Percentiles rank a stretch among this genome's conserved stretches.
Evolutionary conservation across 2,888 invertebrate species (phyloP).

Genomic region (Eilema griseolum): DNA sequence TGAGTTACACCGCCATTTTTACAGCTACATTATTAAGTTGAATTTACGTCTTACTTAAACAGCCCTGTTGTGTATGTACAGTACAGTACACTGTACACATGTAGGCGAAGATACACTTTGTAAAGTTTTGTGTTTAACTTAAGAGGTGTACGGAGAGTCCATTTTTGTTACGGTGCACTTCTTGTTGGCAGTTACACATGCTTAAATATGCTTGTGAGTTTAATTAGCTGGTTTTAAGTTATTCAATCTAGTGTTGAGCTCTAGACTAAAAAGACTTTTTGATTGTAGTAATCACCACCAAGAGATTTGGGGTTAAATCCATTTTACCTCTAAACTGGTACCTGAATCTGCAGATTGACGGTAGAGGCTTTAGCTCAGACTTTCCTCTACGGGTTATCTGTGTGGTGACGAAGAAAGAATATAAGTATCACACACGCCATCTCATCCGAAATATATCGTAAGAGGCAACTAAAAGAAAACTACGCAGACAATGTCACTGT

Average conservation of each 20-base stretch:
- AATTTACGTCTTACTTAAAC: constrained; percentile 41
- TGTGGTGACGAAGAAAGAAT: too few species aligned
- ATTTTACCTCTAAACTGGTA: too few species aligned
- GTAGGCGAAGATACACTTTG: constrained; percentile 23
- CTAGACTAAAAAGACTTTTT: not conserved
- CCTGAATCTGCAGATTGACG: too few species aligned
- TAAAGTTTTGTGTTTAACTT: constrained; percentile 10
- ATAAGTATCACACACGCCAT: too few species aligned
- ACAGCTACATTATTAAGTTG: constrained; percentile 48
- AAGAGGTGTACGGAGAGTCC: not conserved
- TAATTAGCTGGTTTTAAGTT: not conserved
- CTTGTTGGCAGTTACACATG: not conserved
- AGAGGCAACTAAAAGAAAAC: too few species aligned
- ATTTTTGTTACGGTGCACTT: not conserved
- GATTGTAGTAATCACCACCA: too few species aligned
- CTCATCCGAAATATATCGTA: too few species aligned
- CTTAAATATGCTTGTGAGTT: not conserved
- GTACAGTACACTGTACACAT: constrained; percentile 11
- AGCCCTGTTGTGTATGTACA: constrained; percentile 17
- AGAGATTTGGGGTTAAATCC: too few species aligned
- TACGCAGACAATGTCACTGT: too few species aligned
- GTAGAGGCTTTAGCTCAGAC: too few species aligned
- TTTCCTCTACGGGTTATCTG: too few species aligned
- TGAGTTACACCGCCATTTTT: constrained; percentile 44
- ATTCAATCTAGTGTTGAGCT: not conserved